phyloP scores from a whole-genome alignment of 2,888 invertebrate species.

The Clostera curtula region DNA sequence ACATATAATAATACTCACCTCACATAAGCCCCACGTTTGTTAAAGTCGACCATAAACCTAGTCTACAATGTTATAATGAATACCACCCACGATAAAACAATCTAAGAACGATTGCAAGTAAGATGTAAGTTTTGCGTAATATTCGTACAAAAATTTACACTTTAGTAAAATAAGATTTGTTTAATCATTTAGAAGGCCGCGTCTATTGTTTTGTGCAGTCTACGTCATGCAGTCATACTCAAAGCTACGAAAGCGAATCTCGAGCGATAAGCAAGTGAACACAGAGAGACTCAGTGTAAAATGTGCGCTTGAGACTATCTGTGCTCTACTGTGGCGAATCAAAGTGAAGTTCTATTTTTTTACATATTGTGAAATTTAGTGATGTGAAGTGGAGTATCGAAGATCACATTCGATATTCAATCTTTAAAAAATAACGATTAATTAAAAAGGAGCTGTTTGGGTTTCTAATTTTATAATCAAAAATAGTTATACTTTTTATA shows the following conservation, averaged over 20 bases:
- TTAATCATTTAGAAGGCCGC: conserved; percentile 29
- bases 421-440: too few relatives aligned
- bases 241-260: conserved; percentile 65
- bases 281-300: conserved; percentile 52
- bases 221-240: conserved; percentile 45
- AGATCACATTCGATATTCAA: too few relatives aligned
- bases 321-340: conserved; percentile 52
- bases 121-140: neutral
- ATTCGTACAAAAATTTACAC: conserved; percentile 9
- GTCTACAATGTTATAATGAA: too few relatives aligned
- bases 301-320: conserved; percentile 55
- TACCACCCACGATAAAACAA: too few relatives aligned
- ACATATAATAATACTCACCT: too few relatives aligned
- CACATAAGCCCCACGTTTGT: too few relatives aligned
- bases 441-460: too few relatives aligned
- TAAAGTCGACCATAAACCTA: too few relatives aligned
- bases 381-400: neutral
- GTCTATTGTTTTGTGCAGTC: conserved; percentile 52
- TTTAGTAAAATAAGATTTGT: conserved; percentile 14
- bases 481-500: too few relatives aligned
- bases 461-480: too few relatives aligned
- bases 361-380: conserved; percentile 8
- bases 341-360: conserved; percentile 21
- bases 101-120: too few relatives aligned
- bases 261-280: conserved; percentile 46